Evolutionary conservation across 2,888 invertebrate genomes (phyloP), one percentile per base, ranked within the genome.

Genomic region (Vandiemenella viatica): DNA sequence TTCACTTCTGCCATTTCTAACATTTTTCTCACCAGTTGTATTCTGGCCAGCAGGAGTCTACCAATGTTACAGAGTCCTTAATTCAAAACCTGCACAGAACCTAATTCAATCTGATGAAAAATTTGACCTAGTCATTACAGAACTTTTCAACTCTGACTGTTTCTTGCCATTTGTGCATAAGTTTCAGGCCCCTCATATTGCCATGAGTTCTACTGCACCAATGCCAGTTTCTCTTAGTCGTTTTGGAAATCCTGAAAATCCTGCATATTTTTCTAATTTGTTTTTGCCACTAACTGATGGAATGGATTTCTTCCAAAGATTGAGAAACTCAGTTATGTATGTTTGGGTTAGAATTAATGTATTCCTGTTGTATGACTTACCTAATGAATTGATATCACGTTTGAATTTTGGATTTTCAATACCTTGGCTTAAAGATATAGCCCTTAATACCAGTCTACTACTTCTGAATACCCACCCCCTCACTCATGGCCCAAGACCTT

Each of bases 101-200:
- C 40, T 58, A 10, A 45, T 57, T n/a, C 41, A 50, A 10, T 52
- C 52, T 3, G 44, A 53, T 45, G 50, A 55, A 26, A 50, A 73
- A 44, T 83, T 76, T 58, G 83, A 87, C 62, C 62, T 85, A 0
- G 69, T 83, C 6, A 61, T 86, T 1, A 67, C 76, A 46, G 84
- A 86, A 63, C 74, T 74, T 49, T 85, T 86, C 60, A 81, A 81
- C 55, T 74, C 75, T 43, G 80, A 85, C 59, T 83, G 85, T 60
- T 76, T 76, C 61, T 64, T 82, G 55, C 79, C 76, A 2, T 62
- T 86, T 23, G 77, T 76, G 0, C 70, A 80, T 57, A 73, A 76
- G 56, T 70, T 81, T 13, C 63, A 72, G 38, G 77, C 75, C 0
- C 51, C 50, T 18, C 72, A 76, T 1, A 69, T 82, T 1, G 69